Percentiles rank a stretch among this genome's conserved stretches.
phyloP scores from a whole-genome alignment of 2,113 vertebrate species.

The Hypanus sabinus region DNA sequence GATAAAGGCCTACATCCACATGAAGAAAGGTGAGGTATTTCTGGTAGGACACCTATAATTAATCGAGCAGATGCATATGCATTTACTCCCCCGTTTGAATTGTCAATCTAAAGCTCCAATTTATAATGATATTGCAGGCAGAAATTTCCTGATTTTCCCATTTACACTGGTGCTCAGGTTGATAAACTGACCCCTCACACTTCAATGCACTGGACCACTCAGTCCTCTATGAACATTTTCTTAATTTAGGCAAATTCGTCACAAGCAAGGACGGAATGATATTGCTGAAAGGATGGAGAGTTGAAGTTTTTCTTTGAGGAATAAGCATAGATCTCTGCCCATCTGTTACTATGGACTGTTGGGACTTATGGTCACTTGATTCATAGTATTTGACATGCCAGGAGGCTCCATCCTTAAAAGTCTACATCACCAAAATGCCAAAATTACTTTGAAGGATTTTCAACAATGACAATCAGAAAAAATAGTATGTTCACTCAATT shows the following conservation, averaged over 20 bases:
- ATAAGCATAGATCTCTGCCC: neutral
- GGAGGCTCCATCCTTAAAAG: neutral
- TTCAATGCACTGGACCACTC: neutral
- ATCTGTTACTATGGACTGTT: neutral
- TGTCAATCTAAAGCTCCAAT: neutral
- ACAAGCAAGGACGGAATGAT: neutral
- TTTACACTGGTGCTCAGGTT: neutral
- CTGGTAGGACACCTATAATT: neutral
- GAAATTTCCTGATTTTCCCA: neutral
- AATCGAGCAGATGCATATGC: neutral
- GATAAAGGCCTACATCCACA: neutral
- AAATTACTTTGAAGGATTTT: constrained; percentile 14
- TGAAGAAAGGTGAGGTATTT: neutral
- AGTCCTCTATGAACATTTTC: neutral
- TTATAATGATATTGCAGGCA: neutral
- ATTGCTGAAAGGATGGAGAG: constrained; percentile 11
- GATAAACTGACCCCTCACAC: neutral
- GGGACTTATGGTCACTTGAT: neutral
- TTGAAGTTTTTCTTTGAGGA: constrained; percentile 9
- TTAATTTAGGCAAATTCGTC: neutral
- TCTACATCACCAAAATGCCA: neutral
- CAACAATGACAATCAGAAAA: neutral
- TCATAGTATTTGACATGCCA: neutral
- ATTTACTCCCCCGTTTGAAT: neutral
- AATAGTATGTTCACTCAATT: neutral